Conservation (phyloP, 2,797 vertebrate genomes). For the Leptoclinus maculatus region DNA sequence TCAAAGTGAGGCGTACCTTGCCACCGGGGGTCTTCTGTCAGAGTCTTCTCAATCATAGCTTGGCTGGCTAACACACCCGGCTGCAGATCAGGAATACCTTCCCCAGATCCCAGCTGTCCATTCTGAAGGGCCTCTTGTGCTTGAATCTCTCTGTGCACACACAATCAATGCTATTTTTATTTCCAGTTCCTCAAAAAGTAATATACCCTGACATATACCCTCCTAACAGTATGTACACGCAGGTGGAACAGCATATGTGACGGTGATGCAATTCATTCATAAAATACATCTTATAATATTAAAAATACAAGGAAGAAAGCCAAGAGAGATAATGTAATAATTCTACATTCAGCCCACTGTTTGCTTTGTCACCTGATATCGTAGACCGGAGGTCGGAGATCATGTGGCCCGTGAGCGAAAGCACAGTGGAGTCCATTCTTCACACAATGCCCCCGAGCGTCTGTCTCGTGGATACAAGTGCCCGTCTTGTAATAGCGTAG, state of each 20-base stretch:
- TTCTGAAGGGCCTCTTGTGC: conserved; percentile 94
- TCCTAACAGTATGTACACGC: background rate
- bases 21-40: conserved; percentile 94
- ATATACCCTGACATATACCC: background rate
- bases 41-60: conserved; percentile 95
- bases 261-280: background rate
- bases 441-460: conserved; percentile 93
- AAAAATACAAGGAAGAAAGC: background rate
- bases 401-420: conserved; percentile 95
- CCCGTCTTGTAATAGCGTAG: conserved; percentile 97
- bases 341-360: conserved; percentile 9
- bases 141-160: conserved; percentile 90
- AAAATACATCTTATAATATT: background rate
- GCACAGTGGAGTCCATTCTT: conserved; percentile 96
- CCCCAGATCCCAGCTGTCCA: conserved; percentile 88
- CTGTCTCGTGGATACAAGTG: conserved; percentile 95
- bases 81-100: conserved; percentile 90
- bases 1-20: conserved; percentile 79
- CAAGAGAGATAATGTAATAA: background rate
- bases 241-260: background rate
- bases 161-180: conserved; percentile 6
- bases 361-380: conserved; percentile 88
- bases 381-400: conserved; percentile 93
- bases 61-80: conserved; percentile 94
- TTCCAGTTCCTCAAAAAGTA: background rate